A percentile compares a stretch with the other conserved stretches of the same genome.
Conservation (phyloP, 1,140 invertebrate species). For the Grapholita molesta region DNA sequence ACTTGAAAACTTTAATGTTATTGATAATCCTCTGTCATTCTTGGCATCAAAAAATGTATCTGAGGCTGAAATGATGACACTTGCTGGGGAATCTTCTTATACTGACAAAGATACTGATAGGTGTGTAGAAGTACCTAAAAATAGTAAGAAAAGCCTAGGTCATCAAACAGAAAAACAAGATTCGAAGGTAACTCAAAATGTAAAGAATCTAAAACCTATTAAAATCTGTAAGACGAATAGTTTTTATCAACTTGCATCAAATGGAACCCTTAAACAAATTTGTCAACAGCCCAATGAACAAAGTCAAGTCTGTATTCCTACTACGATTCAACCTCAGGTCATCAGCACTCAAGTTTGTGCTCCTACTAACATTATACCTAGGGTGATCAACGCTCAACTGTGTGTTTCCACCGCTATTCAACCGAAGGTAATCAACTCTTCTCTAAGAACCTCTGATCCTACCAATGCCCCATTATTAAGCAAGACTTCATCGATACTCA, state of each 20-base stretch:
- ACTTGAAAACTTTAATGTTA: conserved; percentile 57
- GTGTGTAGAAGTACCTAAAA: background rate
- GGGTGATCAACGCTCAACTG: background rate
- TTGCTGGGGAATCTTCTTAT: conserved; percentile 23
- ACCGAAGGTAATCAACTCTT: background rate
- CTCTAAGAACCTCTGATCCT: background rate
- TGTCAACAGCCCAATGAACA: conserved; percentile 16
- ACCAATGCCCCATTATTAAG: background rate
- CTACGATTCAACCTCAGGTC: background rate
- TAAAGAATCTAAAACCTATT: conserved; percentile 49
- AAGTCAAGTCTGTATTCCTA: background rate
- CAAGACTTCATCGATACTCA: background rate
- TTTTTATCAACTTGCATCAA: conserved; percentile 45
- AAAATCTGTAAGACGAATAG: conserved; percentile 55
- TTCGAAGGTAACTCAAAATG: background rate
- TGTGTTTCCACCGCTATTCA: background rate
- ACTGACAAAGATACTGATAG: background rate
- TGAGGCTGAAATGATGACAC: conserved; percentile 29
- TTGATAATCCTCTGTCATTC: conserved; percentile 63
- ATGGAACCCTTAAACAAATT: conserved; percentile 37
- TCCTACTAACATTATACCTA: too few species aligned
- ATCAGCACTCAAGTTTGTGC: background rate
- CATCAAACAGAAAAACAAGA: background rate
- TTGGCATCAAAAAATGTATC: conserved; percentile 34
- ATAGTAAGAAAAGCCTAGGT: background rate